Conservation (phyloP, 2,113 vertebrate genomes). For the Falcunculus frontatus region DNA sequence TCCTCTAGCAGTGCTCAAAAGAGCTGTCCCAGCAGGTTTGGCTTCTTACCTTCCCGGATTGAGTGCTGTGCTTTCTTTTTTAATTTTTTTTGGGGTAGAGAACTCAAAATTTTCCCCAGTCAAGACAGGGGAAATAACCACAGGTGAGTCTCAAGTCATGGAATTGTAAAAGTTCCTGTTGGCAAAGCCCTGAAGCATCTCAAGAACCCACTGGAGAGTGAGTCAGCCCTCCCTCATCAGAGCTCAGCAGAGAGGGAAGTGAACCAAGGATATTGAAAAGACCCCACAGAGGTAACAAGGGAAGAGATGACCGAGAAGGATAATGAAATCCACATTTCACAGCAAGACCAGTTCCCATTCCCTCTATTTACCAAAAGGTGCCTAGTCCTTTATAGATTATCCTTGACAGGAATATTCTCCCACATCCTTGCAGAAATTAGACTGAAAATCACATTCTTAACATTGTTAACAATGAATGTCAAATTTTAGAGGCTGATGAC, state of each 20-base stretch:
- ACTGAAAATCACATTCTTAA: not conserved
- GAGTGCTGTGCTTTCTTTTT: not conserved
- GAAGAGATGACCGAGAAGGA: not conserved
- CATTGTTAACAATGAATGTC: not conserved
- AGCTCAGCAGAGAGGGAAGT: not conserved
- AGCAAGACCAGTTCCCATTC: not conserved
- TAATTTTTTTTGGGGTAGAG: not conserved
- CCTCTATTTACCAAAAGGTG: not conserved
- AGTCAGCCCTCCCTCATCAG: not conserved
- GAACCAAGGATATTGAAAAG: not conserved
- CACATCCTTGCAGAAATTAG: not conserved
- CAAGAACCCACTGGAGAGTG: not conserved
- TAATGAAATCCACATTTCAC: not conserved
- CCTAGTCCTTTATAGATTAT: not conserved
- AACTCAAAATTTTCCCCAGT: not conserved
- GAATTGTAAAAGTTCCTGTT: not conserved
- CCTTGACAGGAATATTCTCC: not conserved
- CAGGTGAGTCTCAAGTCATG: not conserved
- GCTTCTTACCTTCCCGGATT: not conserved
- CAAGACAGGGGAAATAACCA: not conserved
- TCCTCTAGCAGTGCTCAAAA: not conserved
- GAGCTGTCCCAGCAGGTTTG: not conserved
- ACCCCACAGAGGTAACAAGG: not conserved
- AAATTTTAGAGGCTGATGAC: not conserved
- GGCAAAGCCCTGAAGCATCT: not conserved